Conservation (phyloP, 2,888 invertebrate species). For the Fissipunctia ypsillon region DNA sequence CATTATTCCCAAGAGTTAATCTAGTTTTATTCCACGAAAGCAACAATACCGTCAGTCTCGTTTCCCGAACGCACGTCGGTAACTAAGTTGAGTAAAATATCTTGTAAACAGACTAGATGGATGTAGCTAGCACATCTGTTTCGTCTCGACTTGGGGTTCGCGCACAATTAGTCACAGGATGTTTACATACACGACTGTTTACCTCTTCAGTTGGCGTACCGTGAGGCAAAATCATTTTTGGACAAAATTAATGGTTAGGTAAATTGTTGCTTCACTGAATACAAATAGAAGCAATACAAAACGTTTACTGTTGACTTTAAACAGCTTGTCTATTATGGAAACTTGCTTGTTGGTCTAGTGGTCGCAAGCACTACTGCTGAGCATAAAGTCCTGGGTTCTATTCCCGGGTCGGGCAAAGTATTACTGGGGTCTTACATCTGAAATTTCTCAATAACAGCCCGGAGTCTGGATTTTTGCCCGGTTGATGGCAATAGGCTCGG, state of each 20-base stretch:
- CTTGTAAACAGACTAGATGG: slow-evolving; percentile 77
- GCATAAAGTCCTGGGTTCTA: too few relatives aligned
- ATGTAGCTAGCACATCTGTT: slow-evolving; percentile 79
- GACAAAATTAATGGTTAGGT: slow-evolving; percentile 25
- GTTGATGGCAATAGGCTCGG: too few relatives aligned
- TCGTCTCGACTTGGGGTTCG: slow-evolving; percentile 71
- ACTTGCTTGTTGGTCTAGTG: too few relatives aligned
- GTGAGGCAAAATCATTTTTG: slow-evolving; percentile 34
- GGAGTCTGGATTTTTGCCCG: too few relatives aligned
- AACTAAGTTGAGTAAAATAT: slow-evolving; percentile 65
- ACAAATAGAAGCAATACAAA: too few relatives aligned
- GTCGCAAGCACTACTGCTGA: too few relatives aligned
- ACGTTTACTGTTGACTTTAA: neutral
- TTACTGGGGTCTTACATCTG: too few relatives aligned
- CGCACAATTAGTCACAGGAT: slow-evolving; percentile 83
- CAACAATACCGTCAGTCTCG: slow-evolving; percentile 27
- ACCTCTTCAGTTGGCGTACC: slow-evolving; percentile 59
- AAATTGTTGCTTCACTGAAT: slow-evolving; percentile 29
- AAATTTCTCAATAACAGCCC: too few relatives aligned
- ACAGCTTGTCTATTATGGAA: neutral
- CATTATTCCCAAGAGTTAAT: neutral
- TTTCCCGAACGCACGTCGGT: slow-evolving; percentile 28
- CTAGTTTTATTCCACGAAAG: slow-evolving; percentile 32
- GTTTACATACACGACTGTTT: slow-evolving; percentile 77
- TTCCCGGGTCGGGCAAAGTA: too few relatives aligned